Base-by-base conservation (phyloP, 2,888 invertebrate species). In the Chloroclysta siterata region DNA sequence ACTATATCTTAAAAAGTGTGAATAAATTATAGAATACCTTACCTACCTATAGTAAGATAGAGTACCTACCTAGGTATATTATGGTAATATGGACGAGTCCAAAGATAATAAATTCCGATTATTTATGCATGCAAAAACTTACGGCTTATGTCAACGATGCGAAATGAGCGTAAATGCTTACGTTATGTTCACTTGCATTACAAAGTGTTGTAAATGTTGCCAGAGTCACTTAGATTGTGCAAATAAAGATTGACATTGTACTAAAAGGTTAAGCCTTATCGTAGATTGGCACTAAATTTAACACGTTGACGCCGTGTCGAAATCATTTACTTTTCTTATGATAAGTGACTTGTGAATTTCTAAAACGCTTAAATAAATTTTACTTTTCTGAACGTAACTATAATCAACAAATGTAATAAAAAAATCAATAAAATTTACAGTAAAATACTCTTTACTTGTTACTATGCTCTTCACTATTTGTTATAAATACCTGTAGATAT, bases 71-170 rank as follows among this genome's bases (percentile, higher is more conserved):
- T 67, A 64, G 1, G 8, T 33, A 65, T 64, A 13, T 46, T 46
- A 46, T 46, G 46, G 46, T 46, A 46, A 46, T 46, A 17, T 8
- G 42, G 57, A 46, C 33, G 17, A 42, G 48, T 56, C 53, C 33
- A n/a, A 48, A 17, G 47, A 33, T 52, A 54, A 54, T 65, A 54
- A 58, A 65, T 58, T 50, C 36, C 3, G 11, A 55, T 61, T 67
- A 61, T 63, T 57, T 61, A 70, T 61, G 15, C 59, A 66, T 65
- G 63, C 63, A 64, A 65, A 58, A 67, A 47, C 42, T 39, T 53
- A 60, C 42, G 17, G 53, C 41, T 62, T 39, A 50, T 56, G 46
- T 48, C 55, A 55, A 61, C 39, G 46, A 44, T 50, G 54, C 41
- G 10, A 55, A 46, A 42, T 55, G 36, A 55, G 52, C 56, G 47